phyloP scores from a whole-genome alignment of 35 echinoderm and acorn worm genomes.

The Eucidaris tribuloides region DNA sequence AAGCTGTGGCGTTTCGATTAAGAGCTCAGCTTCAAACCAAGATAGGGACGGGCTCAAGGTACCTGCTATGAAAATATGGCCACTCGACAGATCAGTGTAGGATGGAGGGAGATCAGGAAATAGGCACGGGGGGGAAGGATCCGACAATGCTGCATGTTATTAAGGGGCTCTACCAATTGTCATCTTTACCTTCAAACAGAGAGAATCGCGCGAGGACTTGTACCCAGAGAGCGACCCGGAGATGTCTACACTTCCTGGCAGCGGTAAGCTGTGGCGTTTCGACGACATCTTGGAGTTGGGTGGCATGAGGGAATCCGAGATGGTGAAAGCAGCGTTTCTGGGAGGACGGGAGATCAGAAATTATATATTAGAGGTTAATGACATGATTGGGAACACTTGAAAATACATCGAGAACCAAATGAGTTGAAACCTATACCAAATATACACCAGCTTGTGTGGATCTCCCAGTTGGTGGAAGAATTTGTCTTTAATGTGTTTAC shows the following conservation, averaged over 20 bases:
- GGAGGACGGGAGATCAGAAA: neutral
- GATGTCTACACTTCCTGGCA: neutral
- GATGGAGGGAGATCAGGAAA: no score
- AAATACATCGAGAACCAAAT: neutral
- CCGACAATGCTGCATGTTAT: no score
- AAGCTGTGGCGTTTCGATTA: slow-evolving; percentile 7
- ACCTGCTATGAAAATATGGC: no score
- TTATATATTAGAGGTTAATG: neutral
- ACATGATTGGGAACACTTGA: neutral
- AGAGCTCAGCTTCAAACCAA: no score
- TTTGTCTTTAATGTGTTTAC: no score
- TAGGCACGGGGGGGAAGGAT: no score
- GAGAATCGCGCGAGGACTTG: neutral
- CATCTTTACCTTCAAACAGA: neutral
- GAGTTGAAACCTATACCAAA: neutral
- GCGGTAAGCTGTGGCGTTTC: slow-evolving; percentile 3
- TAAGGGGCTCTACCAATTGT: neutral
- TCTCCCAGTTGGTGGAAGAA: no score
- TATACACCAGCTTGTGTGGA: neutral
- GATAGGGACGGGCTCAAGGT: no score
- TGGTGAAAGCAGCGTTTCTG: neutral
- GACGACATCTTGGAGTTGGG: neutral
- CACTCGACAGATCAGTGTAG: no score
- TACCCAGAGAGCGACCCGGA: neutral
- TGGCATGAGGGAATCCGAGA: neutral